Base-by-base conservation (phyloP, 1,140 invertebrate species). In the Spodoptera litura region DNA sequence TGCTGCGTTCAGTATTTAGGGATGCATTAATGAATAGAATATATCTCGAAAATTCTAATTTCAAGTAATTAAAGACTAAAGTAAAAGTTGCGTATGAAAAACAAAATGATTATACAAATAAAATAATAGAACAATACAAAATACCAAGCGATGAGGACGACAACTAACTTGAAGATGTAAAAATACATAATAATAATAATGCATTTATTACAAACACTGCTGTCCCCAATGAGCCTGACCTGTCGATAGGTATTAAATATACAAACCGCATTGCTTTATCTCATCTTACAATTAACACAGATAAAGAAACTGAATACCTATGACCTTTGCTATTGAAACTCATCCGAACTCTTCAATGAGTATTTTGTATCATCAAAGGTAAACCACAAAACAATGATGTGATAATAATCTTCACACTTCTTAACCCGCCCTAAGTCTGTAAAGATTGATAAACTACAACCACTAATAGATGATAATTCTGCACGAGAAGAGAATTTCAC, bases 201-300 rank as follows among this genome's bases (percentile, higher is more conserved):
- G 15, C n/a, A 49, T 20, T 11, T 66, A 66, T 58, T 68, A 62
- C 44, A 0, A 51, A 73, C 44, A 35, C 51, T 51, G 38, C 59
- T 74, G 44, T 20, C 51, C 27, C 62, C 61, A 72, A 58, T 72
- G 31, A 68, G 52, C 44, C 15, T 77, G 74, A 84, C 80, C 82
- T 83, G 72, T 81, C 68, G 62, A 85, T 77, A 66, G 58, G 74
- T 89, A 90, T 89, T 86, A 80, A 78, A 89, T 89, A 80, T 81
- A 86, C 85, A 84, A 88, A 90, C 89, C 89, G 79, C 89, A 90
- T 72, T 66, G 61, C 79, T 81, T 80, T 81, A 78, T 88, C 83
- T 90, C 88, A 82, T 78, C 81, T 90, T 88, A 87, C 87, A 66
- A 52, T 74, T 77, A 73, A 78, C 78, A 81, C 77, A 81, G 78